Evolutionary conservation across 2,797 vertebrate species (phyloP).

Genomic region (Cuniculus paca): DNA sequence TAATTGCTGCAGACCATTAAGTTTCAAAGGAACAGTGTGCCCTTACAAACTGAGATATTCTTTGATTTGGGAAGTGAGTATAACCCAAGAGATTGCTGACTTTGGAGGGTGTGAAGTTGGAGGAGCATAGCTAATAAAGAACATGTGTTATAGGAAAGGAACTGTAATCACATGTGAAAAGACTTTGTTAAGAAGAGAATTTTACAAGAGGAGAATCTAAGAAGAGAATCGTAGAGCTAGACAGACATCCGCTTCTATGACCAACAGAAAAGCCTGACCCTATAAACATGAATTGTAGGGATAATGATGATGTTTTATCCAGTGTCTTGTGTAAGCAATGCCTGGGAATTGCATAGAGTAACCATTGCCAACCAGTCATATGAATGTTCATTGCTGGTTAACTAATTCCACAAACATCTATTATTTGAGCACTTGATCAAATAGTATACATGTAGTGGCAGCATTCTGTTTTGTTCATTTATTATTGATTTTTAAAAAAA

Average conservation of each 20-base stretch:
- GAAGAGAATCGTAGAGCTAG: neutral
- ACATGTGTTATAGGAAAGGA: neutral
- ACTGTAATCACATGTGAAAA: neutral
- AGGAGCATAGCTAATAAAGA: neutral
- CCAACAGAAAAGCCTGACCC: neutral
- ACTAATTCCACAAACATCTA: neutral
- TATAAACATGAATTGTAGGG: neutral
- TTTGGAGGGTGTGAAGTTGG: neutral
- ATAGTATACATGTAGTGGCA: neutral
- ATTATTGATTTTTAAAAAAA: neutral
- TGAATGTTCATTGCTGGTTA: neutral
- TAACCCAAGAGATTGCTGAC: neutral
- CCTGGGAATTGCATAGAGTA: neutral
- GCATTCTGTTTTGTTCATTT: slow-evolving; percentile 54
- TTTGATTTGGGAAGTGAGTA: slow-evolving; percentile 49
- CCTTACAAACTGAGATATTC: neutral
- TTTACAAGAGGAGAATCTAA: neutral
- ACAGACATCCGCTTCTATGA: slow-evolving; percentile 8
- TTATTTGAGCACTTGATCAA: slow-evolving; percentile 55
- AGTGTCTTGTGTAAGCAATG: neutral
- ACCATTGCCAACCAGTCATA: neutral
- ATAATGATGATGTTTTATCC: neutral
- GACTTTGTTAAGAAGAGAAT: neutral
- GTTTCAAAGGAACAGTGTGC: neutral
- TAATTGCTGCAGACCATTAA: neutral